These are phyloP conservation scores for Salvelinus namaycush DNA, from an alignment of 2,113 vertebrate species.

Conservation along the genomic window DNA sequence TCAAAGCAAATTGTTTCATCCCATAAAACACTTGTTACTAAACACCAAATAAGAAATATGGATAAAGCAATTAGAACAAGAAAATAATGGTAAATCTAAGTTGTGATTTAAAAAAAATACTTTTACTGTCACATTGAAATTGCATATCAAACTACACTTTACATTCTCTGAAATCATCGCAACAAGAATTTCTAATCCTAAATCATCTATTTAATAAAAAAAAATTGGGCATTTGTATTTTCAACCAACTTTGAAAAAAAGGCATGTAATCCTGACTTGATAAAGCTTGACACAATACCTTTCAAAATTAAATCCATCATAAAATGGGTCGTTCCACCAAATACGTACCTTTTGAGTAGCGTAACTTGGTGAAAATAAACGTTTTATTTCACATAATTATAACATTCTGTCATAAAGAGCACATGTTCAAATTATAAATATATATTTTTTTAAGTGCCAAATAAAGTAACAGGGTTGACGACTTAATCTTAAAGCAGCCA, in stretches of 20 bases:
- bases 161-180: slow-evolving; percentile 46
- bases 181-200: slow-evolving; percentile 33
- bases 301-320: slow-evolving; percentile 12
- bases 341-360: too few species aligned
- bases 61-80: slow-evolving; percentile 18
- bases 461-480: too few species aligned
- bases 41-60: slow-evolving; percentile 27
- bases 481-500: too few species aligned
- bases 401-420: too few species aligned
- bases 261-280: slow-evolving; percentile 19
- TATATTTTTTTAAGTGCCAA: too few species aligned
- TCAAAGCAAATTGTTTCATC: slow-evolving; percentile 17
- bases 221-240: slow-evolving; percentile 8
- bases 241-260: slow-evolving; percentile 4
- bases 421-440: too few species aligned
- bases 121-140: slow-evolving; percentile 40
- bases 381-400: too few species aligned
- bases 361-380: too few species aligned
- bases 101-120: slow-evolving; percentile 32
- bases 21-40: slow-evolving; percentile 9
- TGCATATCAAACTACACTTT: slow-evolving; percentile 48
- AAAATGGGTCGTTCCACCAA: neutral
- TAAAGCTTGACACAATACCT: slow-evolving; percentile 19
- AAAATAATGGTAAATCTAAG: slow-evolving; percentile 8
- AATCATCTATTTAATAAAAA: neutral